Base-by-base conservation (phyloP, 2,888 invertebrate species). In the Cetonia aurata region DNA sequence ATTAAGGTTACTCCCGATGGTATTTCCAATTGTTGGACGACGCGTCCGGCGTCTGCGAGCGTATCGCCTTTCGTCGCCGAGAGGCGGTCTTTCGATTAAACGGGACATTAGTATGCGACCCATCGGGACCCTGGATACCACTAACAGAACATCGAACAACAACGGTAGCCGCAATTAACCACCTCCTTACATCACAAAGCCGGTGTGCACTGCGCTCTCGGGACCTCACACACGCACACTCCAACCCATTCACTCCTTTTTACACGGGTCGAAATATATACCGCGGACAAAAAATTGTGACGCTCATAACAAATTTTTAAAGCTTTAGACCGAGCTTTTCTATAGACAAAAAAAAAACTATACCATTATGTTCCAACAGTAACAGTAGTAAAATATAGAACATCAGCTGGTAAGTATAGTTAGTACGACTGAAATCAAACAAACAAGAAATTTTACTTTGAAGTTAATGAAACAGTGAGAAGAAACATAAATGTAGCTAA, bases 151-250 rank as follows among this genome's bases (percentile, higher is more conserved):
- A 75, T 75, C 74, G 71, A 41, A 71, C 74, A 75, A 75, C 71
- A 70, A 67, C 73, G 65, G 75, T 75, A 75, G 75, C 74, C 74
- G 71, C 75, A 75, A 75, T 75, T 75, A 75, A 74, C 74, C 73
- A 72, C 75, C 73, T 75, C 69, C 60, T 62, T 53, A 69, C 69
- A 69, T 62, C 69, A 65, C 67, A 52, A 53, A 42, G 60, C 41
- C 52, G 52, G 50, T 50, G 62, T 50, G 62, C 37, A 50, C 62
- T 41, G 33, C 42, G 62, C 69, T 62, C 60, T 53, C 62, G 69
- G 37, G 62, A 65, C 50, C 62, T 50, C 62, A 65, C 62, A 65
- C 62, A 65, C 62, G 50, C 52, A 65, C 62, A 65, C 62, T 48
- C 33, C 62, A 48, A 48, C 31, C 62, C 62, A 62, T 62, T 62